phyloP scores from a whole-genome alignment of 2,888 invertebrate genomes.

The Pseudanteris insignis region DNA sequence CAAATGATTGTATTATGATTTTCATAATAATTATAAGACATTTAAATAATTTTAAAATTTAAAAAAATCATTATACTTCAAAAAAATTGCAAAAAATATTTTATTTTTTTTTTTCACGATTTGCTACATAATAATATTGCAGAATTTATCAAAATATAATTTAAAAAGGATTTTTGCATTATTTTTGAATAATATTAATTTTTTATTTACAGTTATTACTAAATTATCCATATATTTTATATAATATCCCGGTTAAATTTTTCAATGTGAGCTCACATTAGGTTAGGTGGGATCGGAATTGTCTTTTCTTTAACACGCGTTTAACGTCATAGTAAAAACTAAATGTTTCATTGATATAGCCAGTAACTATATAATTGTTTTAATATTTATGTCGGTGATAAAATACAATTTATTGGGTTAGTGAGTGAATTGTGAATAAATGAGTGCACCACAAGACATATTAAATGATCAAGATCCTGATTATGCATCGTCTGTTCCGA shows the following conservation, averaged over 20 bases:
- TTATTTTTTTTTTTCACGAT: too few relatives aligned
- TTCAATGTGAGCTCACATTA: slow-evolving; percentile 1
- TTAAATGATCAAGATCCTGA: slow-evolving; percentile 58
- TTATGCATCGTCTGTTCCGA: slow-evolving; percentile 54
- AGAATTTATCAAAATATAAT: too few relatives aligned
- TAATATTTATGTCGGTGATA: slow-evolving; percentile 13
- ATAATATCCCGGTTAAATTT: neutral
- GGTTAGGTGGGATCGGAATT: slow-evolving; percentile 7
- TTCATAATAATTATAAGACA: too few relatives aligned
- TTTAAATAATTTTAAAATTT: too few relatives aligned
- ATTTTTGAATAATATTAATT: too few relatives aligned
- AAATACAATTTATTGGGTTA: slow-evolving; percentile 17
- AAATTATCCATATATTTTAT: too few relatives aligned
- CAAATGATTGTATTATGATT: too few relatives aligned
- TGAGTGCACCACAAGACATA: slow-evolving; percentile 22
- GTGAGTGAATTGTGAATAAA: slow-evolving; percentile 45
- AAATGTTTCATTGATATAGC: slow-evolving; percentile 4
- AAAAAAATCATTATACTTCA: too few relatives aligned
- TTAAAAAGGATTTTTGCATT: too few relatives aligned
- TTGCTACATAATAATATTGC: too few relatives aligned
- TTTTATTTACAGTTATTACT: too few relatives aligned
- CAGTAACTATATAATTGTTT: slow-evolving; percentile 14
- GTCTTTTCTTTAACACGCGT: slow-evolving; percentile 7
- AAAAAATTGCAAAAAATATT: too few relatives aligned
- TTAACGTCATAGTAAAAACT: slow-evolving; percentile 14